Evolutionary conservation across 2,113 vertebrate species (phyloP), one percentile per base, ranked within the genome.

Genomic region (Phylloscopus trochilus): DNA sequence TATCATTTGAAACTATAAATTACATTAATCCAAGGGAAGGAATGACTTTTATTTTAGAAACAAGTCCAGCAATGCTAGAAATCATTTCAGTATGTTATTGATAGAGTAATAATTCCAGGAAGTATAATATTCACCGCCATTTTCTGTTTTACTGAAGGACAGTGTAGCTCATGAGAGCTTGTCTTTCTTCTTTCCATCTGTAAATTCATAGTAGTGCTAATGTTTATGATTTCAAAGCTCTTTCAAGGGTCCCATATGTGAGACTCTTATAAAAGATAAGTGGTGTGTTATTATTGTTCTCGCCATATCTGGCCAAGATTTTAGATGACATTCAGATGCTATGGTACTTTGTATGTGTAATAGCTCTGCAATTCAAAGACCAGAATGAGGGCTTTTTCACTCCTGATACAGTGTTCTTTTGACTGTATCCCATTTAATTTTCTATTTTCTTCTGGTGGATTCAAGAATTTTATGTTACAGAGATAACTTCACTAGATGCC

Each of bases 141-240:
- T 37, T 68, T 83, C 22, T 68, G 2, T 76, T 80, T 58, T 72
- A 44, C 16, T 44, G 53, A 68, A 62, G 23, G 19, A 24, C 6
- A 27, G 2, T 70, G 16, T 17, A 53, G 13, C 7, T 63, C 8
- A 13, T 56, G 9, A 0, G 1, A 56, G 53, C 7, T 58, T 80
- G 7, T 83, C 16, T 81, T 59, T 68, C 33, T 82, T 75, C 24
- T 59, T 55, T 62, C 27, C 43, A 2, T 79, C 11, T 69, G 18
- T 75, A 60, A 55, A 60, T 83, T 33, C 83, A 4, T 4, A 39
- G 6, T 52, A 77, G 43, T 63, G 43, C 3, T 77, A 47, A 18
- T 73, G 31, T 86, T 80, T 59, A 22, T 35, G 11, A 44, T 59
- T 87, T 11, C 51, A 59, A 89, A 80, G 20, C 11, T 70, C 11